These are phyloP conservation scores for Listronotus bonariensis DNA, from an alignment of 1,140 invertebrate species.

Conservation along the genomic window DNA sequence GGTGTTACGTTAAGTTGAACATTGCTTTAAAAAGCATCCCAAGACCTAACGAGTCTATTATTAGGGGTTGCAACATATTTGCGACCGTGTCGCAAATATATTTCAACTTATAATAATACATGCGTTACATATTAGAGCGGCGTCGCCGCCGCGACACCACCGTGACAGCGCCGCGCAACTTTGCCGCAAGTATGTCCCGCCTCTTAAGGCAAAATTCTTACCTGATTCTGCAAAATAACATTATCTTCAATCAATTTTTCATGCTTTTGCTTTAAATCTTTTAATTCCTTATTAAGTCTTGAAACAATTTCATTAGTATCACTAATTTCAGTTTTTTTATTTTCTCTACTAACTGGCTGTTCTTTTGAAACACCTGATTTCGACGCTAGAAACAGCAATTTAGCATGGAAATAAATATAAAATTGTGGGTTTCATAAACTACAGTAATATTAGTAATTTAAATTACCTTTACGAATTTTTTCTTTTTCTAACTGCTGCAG, in stretches of 20 bases:
- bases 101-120: too few relatives aligned
- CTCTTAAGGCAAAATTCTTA: constrained; percentile 7
- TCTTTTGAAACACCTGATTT: constrained; percentile 19
- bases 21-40: too few relatives aligned
- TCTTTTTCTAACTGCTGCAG: constrained; percentile 30
- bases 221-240: constrained; percentile 56
- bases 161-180: too few relatives aligned
- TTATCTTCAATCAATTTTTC: constrained; percentile 55
- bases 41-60: too few relatives aligned
- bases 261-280: constrained; percentile 58
- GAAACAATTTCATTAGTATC: constrained; percentile 28
- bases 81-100: too few relatives aligned
- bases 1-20: too few relatives aligned
- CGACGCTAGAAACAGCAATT: not conserved
- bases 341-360: constrained; percentile 13
- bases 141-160: too few relatives aligned
- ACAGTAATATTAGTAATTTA: not conserved
- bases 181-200: too few relatives aligned
- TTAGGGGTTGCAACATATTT: too few relatives aligned
- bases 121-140: too few relatives aligned
- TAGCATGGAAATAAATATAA: not conserved
- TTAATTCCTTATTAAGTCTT: constrained; percentile 6
- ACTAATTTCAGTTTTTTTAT: constrained; percentile 46
- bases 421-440: too few relatives aligned
- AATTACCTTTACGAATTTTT: constrained; percentile 27